Conservation (phyloP, 30 jellyfish, hydroid and myxozoan genomes). For the Sanderia malayensis region DNA sequence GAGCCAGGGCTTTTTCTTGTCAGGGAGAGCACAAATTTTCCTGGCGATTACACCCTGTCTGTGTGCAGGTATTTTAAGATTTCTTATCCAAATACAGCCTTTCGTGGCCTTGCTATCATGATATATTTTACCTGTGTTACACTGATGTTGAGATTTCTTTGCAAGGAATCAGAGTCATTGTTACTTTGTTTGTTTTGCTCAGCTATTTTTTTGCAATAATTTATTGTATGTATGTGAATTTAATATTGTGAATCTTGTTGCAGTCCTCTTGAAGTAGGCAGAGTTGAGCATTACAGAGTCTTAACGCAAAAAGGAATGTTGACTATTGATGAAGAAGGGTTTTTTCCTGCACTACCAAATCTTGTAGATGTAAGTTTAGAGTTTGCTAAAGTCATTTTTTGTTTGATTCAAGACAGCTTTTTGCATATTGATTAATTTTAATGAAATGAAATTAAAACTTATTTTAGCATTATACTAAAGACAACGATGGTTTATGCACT, state of each 20-base stretch:
- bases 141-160: too few relatives aligned
- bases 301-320: conserved; percentile 39
- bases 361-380: conserved; percentile 76
- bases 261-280: conserved; percentile 38
- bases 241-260: too few relatives aligned
- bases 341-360: conserved; percentile 42
- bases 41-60: conserved; percentile 94
- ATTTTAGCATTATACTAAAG: conserved; percentile 69
- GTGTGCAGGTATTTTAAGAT: conserved; percentile 92
- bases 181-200: too few relatives aligned
- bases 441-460: too few relatives aligned
- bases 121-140: too few relatives aligned
- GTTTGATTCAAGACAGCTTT: too few relatives aligned
- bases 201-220: too few relatives aligned
- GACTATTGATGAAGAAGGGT: conserved; percentile 80
- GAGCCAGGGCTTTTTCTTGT: conserved; percentile 74
- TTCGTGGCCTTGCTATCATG: too few relatives aligned
- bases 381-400: conserved; percentile 2
- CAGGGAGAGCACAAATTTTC: conserved; percentile 95
- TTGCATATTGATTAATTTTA: too few relatives aligned
- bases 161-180: too few relatives aligned
- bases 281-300: conserved; percentile 87
- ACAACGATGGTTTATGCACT: conserved; percentile 81
- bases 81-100: too few relatives aligned
- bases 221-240: too few relatives aligned